These are phyloP conservation scores for Drosophila suzukii DNA, from an alignment of 1,140 invertebrate species.

Conservation along the genomic window DNA sequence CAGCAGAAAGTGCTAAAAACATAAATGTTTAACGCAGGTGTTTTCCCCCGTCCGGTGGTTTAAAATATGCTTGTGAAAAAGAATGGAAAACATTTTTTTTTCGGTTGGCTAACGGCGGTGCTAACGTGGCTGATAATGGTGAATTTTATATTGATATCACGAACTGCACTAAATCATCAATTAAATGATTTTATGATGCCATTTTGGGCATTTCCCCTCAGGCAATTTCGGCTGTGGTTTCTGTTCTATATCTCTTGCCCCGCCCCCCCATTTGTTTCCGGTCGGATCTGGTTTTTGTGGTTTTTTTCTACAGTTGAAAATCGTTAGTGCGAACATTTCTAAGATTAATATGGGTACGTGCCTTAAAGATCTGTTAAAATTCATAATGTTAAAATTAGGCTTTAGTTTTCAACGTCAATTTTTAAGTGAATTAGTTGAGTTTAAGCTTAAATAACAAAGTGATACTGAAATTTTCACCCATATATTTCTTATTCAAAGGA, in stretches of 20 bases:
- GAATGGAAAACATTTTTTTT: not conserved
- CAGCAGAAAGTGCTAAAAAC: slow-evolving; percentile 44
- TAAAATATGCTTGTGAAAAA: slow-evolving; percentile 24
- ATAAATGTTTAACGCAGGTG: slow-evolving; percentile 48
- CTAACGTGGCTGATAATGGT: slow-evolving; percentile 33
- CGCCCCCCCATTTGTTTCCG: not conserved
- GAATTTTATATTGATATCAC: slow-evolving; percentile 64
- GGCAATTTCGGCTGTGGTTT: slow-evolving; percentile 9
- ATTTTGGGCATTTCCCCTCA: slow-evolving; percentile 31
- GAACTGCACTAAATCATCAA: slow-evolving; percentile 69
- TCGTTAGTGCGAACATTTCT: not conserved
- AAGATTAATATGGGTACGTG: not conserved
- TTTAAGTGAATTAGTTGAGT: not conserved
- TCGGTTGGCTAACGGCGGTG: not conserved
- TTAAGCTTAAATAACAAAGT: too few species aligned
- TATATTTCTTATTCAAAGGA: too few species aligned
- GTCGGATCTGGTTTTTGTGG: slow-evolving; percentile 13
- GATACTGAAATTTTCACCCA: too few species aligned
- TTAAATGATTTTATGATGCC: slow-evolving; percentile 72
- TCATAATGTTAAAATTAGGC: not conserved
- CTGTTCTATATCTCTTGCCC: slow-evolving; percentile 18
- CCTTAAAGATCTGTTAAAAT: too few species aligned
- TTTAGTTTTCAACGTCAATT: not conserved
- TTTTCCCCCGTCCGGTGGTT: not conserved
- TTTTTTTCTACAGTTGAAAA: not conserved